Evolutionary conservation across 2,888 invertebrate genomes (phyloP).

Genomic region (Helicoverpa assulta): DNA sequence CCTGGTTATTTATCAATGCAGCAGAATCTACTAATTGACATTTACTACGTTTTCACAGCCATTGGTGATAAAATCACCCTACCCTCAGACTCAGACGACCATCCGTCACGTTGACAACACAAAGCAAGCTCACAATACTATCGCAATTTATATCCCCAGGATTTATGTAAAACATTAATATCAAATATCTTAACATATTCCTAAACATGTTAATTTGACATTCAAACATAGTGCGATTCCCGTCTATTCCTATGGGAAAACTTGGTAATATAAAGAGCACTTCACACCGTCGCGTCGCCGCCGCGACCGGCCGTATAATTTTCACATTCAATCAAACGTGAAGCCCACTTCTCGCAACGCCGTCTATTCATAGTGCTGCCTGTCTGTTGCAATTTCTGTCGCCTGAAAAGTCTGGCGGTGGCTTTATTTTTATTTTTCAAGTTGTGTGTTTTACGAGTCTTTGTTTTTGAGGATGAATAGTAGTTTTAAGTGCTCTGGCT

Average conservation of each 20-base stretch:
- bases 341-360: constrained; percentile 71
- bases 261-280: constrained; percentile 55
- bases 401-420: constrained; percentile 41
- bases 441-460: constrained; percentile 45
- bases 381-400: constrained; percentile 49
- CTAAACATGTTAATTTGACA: constrained; percentile 58
- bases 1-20: background rate
- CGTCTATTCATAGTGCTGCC: constrained; percentile 72
- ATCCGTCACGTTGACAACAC: constrained; percentile 38
- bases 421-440: constrained; percentile 45
- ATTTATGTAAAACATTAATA: constrained; percentile 50
- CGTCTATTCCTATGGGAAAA: constrained; percentile 64
- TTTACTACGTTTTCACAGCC: background rate
- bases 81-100: background rate
- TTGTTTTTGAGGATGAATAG: constrained; percentile 49
- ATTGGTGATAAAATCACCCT: background rate
- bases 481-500: constrained; percentile 29
- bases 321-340: constrained; percentile 82
- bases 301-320: constrained; percentile 74
- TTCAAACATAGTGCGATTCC: constrained; percentile 55
- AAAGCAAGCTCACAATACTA: constrained; percentile 39
- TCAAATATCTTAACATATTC: constrained; percentile 38
- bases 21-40: background rate
- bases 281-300: constrained; percentile 62
- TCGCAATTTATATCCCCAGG: constrained; percentile 28